Conservation (phyloP, 2,113 vertebrate genomes). For the Tringa solitaria region DNA sequence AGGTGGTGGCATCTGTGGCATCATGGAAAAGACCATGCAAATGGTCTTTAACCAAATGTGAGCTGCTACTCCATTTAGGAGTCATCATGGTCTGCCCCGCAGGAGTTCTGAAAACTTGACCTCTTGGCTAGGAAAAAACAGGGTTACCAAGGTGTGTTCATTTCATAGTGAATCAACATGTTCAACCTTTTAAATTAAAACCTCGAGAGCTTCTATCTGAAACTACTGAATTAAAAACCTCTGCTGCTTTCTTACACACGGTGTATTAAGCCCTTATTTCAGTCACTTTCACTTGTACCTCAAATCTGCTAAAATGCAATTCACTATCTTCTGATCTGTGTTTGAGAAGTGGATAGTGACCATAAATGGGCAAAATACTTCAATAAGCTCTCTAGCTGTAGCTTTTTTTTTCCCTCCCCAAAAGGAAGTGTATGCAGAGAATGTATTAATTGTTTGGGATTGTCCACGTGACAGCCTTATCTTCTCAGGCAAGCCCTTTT, state of each 20-base stretch:
- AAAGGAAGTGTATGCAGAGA: slow-evolving; percentile 56
- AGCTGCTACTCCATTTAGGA: background rate
- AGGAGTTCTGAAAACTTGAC: background rate
- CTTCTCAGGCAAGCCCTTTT: slow-evolving; percentile 19
- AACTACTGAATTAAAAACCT: background rate
- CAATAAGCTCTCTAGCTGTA: background rate
- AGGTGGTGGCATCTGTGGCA: background rate
- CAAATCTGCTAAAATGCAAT: background rate
- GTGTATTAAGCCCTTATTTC: background rate
- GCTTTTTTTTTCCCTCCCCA: background rate
- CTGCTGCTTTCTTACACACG: background rate
- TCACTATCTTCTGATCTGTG: background rate
- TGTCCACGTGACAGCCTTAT: slow-evolving; percentile 27
- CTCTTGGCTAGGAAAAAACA: background rate
- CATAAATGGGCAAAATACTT: slow-evolving; percentile 52
- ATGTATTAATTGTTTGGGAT: slow-evolving; percentile 43
- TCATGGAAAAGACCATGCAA: too few relatives aligned
- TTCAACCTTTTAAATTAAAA: background rate
- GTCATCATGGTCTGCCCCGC: rapidly evolving
- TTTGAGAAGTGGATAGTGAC: background rate
- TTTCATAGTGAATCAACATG: background rate
- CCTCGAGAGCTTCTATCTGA: background rate
- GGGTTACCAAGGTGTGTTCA: background rate
- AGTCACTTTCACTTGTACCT: background rate
- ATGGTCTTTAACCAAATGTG: background rate